Percentiles rank a stretch among this genome's conserved stretches.
Evolutionary conservation across 2,888 invertebrate genomes (phyloP).

Genomic region (Halocaridina rubra): DNA sequence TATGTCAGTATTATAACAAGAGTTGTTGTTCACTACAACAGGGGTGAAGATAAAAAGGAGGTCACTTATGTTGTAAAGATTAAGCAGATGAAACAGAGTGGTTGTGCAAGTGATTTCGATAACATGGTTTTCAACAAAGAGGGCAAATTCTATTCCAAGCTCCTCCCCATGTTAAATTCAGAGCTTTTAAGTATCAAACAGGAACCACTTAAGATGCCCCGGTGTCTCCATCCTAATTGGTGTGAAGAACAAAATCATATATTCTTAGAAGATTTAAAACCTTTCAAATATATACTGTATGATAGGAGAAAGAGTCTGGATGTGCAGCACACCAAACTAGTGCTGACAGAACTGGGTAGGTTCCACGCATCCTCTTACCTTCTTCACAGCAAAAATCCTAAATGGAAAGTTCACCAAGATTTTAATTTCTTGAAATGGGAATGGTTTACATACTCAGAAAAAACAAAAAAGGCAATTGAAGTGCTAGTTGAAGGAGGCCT

Average conservation of each 20-base stretch:
- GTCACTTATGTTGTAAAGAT: constrained; percentile 40
- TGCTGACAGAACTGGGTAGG: constrained; percentile 34
- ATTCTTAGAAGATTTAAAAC: constrained; percentile 13
- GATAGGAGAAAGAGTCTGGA: constrained; percentile 27
- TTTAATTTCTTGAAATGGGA: constrained; percentile 21
- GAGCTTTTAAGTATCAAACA: not conserved
- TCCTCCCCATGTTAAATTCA: constrained; percentile 17
- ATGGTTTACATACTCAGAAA: not conserved
- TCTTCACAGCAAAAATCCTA: not conserved
- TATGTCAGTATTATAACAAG: constrained; percentile 32
- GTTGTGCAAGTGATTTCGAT: not conserved
- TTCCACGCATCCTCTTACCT: constrained; percentile 37
- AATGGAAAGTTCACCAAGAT: not conserved
- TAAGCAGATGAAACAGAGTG: not conserved
- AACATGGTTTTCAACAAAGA: constrained; percentile 28
- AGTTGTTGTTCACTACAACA: constrained; percentile 18
- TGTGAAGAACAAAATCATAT: not conserved
- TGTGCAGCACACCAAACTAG: constrained; percentile 12
- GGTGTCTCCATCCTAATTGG: not conserved
- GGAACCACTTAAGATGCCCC: not conserved
- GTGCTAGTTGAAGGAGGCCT: not conserved
- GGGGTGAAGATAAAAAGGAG: not conserved
- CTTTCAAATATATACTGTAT: constrained; percentile 16
- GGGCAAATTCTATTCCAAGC: constrained; percentile 11
- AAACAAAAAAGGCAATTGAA: not conserved